A percentile compares a stretch with the other conserved stretches of the same genome.
phyloP scores from a whole-genome alignment of 2,888 invertebrate species.

The Meteorus colon region DNA sequence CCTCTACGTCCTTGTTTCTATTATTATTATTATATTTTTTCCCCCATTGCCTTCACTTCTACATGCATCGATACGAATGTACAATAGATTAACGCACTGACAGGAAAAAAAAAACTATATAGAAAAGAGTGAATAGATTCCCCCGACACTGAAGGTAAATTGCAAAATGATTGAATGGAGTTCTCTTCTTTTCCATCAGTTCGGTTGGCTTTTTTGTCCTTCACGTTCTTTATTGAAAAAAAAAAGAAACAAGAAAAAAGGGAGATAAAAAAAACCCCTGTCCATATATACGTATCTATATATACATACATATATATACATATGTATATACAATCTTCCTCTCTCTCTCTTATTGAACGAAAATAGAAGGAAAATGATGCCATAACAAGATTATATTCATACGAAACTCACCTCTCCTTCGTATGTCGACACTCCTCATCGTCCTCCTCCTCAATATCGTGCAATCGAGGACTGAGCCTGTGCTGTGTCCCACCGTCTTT shows the following conservation, averaged over 20 bases:
- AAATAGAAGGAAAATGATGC: neutral
- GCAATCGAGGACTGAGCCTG: slow-evolving; percentile 83
- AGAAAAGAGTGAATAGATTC: slow-evolving; percentile 5
- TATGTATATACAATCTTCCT: neutral
- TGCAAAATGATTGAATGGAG: slow-evolving; percentile 8
- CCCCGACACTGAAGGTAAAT: neutral
- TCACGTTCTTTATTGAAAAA: neutral
- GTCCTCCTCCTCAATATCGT: slow-evolving; percentile 89
- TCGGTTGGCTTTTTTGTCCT: neutral
- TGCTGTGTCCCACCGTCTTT: slow-evolving; percentile 75
- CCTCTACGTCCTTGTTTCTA: neutral
- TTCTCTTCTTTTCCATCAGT: slow-evolving; percentile 1
- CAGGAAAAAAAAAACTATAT: neutral
- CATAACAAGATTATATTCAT: slow-evolving; percentile 3
- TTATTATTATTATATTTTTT: neutral
- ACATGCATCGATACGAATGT: neutral
- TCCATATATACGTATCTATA: no score
- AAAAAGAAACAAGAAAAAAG: neutral
- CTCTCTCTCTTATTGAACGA: neutral
- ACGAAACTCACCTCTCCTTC: slow-evolving; percentile 68
- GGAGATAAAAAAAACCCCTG: neutral
- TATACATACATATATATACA: neutral
- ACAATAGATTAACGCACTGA: slow-evolving; percentile 1
- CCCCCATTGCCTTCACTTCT: neutral
- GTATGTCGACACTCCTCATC: slow-evolving; percentile 76